phyloP scores from a whole-genome alignment of 2,797 vertebrate species.

The Characodon lateralis region DNA sequence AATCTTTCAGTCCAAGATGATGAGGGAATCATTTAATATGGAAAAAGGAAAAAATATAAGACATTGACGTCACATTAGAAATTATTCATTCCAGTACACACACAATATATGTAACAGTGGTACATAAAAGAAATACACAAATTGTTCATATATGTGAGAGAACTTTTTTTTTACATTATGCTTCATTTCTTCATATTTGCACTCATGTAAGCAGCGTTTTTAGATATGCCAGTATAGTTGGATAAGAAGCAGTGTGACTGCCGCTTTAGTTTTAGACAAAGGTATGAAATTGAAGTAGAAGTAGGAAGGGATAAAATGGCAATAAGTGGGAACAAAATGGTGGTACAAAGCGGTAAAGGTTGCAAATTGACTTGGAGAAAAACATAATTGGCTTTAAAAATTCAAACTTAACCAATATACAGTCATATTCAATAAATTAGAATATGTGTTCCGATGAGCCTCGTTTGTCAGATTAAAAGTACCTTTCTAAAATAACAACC shows the following conservation, averaged over 20 bases:
- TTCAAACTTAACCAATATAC: background rate
- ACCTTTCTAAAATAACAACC: too few species aligned
- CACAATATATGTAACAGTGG: background rate
- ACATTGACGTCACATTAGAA: background rate
- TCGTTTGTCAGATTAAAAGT: too few species aligned
- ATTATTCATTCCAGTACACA: background rate
- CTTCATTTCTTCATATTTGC: background rate
- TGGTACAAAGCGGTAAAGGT: background rate
- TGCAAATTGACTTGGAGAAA: background rate
- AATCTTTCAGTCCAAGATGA: background rate
- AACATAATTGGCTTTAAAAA: background rate
- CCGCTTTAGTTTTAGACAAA: background rate
- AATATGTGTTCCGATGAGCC: too few species aligned
- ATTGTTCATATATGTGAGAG: background rate
- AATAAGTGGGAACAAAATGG: background rate
- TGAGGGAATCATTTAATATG: background rate
- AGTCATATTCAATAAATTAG: too few species aligned
- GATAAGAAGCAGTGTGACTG: background rate
- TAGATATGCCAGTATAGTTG: background rate
- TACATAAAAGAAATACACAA: background rate
- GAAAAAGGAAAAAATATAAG: background rate
- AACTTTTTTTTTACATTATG: background rate
- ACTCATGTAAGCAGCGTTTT: background rate
- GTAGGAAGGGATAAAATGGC: background rate
- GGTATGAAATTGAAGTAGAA: background rate